A percentile compares a stretch with the other conserved stretches of the same genome.
Evolutionary conservation across 2,797 vertebrate species (phyloP).

Genomic region (Gallirallus australis): DNA sequence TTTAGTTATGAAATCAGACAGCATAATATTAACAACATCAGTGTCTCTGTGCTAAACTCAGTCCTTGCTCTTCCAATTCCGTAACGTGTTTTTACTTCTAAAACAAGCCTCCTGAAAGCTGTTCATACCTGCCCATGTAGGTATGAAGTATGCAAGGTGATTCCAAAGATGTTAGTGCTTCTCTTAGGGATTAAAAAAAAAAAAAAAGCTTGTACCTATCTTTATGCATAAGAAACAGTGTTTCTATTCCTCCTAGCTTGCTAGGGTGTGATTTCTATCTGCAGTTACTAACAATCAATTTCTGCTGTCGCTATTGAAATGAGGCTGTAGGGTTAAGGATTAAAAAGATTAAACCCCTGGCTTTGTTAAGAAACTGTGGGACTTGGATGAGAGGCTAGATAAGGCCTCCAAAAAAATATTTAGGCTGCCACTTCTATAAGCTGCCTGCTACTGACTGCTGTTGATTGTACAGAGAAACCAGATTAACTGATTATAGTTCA

Average conservation of each 20-base stretch:
- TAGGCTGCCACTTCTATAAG: background rate
- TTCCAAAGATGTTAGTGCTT: background rate
- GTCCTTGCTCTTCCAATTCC: background rate
- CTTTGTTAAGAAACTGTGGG: conserved; percentile 4
- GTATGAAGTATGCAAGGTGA: background rate
- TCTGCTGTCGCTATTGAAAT: background rate
- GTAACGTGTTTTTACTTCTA: background rate
- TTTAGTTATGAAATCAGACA: background rate
- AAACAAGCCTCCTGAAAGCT: background rate
- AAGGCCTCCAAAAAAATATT: background rate
- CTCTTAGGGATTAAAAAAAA: background rate
- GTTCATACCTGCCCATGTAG: background rate
- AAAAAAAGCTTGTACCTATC: background rate
- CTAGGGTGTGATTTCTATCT: background rate
- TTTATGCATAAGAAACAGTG: background rate
- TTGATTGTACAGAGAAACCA: background rate
- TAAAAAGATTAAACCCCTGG: background rate
- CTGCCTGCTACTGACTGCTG: background rate
- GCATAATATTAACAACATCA: background rate
- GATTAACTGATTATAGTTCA: background rate
- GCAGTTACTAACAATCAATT: background rate
- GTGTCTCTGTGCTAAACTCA: background rate
- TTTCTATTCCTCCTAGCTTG: background rate
- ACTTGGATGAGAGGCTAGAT: background rate
- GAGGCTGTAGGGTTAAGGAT: background rate